Conservation (phyloP, 2,888 invertebrate species). For the Trissonchulus sp. region DNA sequence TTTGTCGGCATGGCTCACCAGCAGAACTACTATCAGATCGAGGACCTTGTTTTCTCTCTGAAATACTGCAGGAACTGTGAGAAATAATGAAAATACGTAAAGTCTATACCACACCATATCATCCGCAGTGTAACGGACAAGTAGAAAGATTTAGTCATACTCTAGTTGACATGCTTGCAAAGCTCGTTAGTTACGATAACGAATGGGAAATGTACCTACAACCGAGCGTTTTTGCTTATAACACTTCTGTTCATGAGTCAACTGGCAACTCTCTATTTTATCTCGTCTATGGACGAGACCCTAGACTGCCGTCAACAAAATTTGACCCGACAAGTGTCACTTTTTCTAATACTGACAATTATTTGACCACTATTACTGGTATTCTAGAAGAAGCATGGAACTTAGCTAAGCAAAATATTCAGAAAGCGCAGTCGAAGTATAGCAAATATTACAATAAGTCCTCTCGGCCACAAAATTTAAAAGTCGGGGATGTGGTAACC, state of each 20-base stretch:
- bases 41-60: conserved; percentile 36
- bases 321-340: too few species aligned
- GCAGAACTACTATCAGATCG: conserved; percentile 36
- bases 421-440: too few species aligned
- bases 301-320: not conserved
- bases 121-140: conserved; percentile 36
- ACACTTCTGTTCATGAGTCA: not conserved
- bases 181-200: conserved; percentile 38
- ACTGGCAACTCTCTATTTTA: not conserved
- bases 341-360: too few species aligned
- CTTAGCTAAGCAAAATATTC: too few species aligned
- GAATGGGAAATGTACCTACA: conserved; percentile 9
- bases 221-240: not conserved
- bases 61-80: conserved; percentile 31
- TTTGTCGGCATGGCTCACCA: conserved; percentile 35
- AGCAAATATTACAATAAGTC: too few species aligned
- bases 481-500: too few species aligned
- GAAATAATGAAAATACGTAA: conserved; percentile 29
- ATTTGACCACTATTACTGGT: too few species aligned
- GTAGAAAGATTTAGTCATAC: conserved; percentile 41
- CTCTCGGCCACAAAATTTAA: too few species aligned
- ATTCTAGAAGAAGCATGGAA: too few species aligned
- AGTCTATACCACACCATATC: conserved; percentile 33
- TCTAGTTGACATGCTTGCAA: conserved; percentile 35
- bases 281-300: conserved; percentile 12